A percentile compares a stretch with the other conserved stretches of the same genome.
Conservation (phyloP, 2,888 invertebrate genomes). For the Apodemia zela region DNA sequence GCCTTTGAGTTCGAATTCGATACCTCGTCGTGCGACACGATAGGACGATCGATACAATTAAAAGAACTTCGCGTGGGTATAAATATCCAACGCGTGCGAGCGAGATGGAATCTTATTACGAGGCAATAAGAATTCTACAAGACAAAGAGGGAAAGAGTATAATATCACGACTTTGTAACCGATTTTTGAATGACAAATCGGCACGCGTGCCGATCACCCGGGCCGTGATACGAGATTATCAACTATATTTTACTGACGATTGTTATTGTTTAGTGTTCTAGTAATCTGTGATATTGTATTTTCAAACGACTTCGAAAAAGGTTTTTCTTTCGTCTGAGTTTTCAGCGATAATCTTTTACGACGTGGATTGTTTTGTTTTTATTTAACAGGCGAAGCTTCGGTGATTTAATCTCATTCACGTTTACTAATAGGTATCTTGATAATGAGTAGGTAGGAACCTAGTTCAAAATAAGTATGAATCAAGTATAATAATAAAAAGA, state of each 20-base stretch:
- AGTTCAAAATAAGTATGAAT: too few species aligned
- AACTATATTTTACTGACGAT: background rate
- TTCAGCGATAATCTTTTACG: too few species aligned
- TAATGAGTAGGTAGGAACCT: too few species aligned
- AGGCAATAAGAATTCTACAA: background rate
- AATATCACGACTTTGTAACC: background rate
- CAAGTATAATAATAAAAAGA: too few species aligned
- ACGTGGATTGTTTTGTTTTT: too few species aligned
- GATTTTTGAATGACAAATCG: background rate
- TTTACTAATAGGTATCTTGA: too few species aligned
- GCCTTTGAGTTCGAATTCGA: background rate
- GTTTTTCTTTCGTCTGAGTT: too few species aligned
- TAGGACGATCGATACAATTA: background rate
- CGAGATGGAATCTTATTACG: background rate
- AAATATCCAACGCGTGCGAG: background rate
- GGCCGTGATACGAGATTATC: background rate
- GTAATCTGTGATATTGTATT: too few species aligned
- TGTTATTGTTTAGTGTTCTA: too few species aligned
- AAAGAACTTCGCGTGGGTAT: background rate
- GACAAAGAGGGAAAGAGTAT: background rate
- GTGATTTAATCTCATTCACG: too few species aligned
- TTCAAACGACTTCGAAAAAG: too few species aligned
- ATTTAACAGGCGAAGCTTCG: too few species aligned
- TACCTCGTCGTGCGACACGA: background rate
- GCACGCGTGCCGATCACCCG: background rate